These are phyloP conservation scores for Drosophila parvula DNA, from an alignment of 1,140 invertebrate species.

Conservation along the genomic window DNA sequence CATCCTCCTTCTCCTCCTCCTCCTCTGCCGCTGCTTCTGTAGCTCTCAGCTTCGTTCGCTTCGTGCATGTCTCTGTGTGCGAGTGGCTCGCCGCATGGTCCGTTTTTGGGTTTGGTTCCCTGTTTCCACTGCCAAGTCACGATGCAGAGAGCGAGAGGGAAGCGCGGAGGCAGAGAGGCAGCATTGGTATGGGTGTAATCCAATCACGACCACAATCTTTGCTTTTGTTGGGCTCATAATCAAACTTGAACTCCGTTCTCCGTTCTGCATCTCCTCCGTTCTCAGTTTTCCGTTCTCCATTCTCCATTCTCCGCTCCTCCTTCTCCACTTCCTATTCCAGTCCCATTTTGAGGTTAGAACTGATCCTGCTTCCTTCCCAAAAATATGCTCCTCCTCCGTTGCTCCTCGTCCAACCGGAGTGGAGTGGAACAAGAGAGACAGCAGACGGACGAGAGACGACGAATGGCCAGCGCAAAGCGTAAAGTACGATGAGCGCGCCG, in stretches of 20 bases:
- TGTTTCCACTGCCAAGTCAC: slow-evolving; percentile 51
- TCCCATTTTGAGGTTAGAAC: slow-evolving; percentile 47
- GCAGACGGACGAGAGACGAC: slow-evolving; percentile 27
- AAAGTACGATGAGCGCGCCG: slow-evolving; percentile 51
- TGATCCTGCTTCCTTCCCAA: slow-evolving; percentile 45
- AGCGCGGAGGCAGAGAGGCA: slow-evolving; percentile 11
- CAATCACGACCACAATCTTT: slow-evolving; percentile 43
- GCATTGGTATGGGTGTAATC: slow-evolving; percentile 36
- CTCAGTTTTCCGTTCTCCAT: neutral
- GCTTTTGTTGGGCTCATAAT: slow-evolving; percentile 32
- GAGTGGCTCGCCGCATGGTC: slow-evolving; percentile 41
- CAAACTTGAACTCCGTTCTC: slow-evolving; percentile 36
- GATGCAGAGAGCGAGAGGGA: slow-evolving; percentile 24
- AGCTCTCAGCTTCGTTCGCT: slow-evolving; percentile 15
- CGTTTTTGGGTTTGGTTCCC: slow-evolving; percentile 40
- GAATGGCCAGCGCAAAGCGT: slow-evolving; percentile 54
- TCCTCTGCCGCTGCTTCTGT: slow-evolving; percentile 15
- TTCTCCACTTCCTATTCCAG: slow-evolving; percentile 11
- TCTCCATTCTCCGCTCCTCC: slow-evolving; percentile 12
- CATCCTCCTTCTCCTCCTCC: slow-evolving; percentile 12
- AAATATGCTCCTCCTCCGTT: slow-evolving; percentile 12
- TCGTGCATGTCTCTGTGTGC: slow-evolving; percentile 20
- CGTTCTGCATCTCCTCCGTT: slow-evolving; percentile 4
- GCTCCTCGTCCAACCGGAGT: slow-evolving; percentile 9
- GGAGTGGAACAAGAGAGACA: slow-evolving; percentile 13